Conservation (phyloP, 2,888 invertebrate species). For the Pyrrhosoma nymphula region DNA sequence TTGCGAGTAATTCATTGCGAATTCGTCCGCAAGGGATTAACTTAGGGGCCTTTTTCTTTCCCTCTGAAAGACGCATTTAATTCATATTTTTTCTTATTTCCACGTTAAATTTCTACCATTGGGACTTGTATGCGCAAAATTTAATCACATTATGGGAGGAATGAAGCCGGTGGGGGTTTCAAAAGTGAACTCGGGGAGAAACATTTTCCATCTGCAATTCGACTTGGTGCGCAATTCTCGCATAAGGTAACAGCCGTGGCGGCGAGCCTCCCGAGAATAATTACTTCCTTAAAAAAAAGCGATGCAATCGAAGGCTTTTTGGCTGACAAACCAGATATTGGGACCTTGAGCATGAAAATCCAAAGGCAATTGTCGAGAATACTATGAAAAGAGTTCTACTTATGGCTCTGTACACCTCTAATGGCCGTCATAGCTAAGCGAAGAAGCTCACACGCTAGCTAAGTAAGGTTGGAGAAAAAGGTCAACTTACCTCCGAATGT, state of each 20-base stretch:
- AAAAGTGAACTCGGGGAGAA: background rate
- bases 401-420: background rate
- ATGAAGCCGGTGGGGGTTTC: background rate
- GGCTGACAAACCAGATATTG: background rate
- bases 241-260: background rate
- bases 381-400: background rate
- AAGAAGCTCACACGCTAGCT: background rate
- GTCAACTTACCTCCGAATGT: background rate
- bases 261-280: background rate
- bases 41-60: background rate
- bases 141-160: background rate
- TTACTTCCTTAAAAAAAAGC: background rate
- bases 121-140: background rate
- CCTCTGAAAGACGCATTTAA: background rate
- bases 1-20: background rate
- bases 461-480: background rate
- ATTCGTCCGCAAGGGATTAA: background rate
- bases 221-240: background rate
- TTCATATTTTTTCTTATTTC: background rate
- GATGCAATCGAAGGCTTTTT: background rate
- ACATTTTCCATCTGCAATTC: background rate
- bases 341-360: background rate
- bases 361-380: background rate
- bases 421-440: background rate
- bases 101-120: background rate